Evolutionary conservation across 2,888 invertebrate genomes (phyloP).

Genomic region (Sphaerophoria taeniata): DNA sequence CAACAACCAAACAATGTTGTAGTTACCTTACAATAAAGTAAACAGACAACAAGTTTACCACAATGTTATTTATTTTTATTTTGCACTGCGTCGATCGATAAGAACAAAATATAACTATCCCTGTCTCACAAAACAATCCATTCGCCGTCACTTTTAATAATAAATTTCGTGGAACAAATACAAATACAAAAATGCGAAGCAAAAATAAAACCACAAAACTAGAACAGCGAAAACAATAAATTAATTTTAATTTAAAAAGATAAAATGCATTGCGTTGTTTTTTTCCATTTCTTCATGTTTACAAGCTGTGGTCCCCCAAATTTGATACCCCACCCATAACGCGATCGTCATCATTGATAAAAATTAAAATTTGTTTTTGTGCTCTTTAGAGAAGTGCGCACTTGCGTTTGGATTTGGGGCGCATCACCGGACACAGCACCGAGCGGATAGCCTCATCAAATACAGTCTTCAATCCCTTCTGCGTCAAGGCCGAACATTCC

Average conservation of each 20-base stretch:
- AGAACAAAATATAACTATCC: neutral
- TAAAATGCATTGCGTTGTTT: constrained; percentile 58
- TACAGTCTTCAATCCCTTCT: constrained; percentile 81
- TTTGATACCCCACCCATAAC: constrained; percentile 33
- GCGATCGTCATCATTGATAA: constrained; percentile 3
- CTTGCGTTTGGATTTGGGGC: constrained; percentile 77
- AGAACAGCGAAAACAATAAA: constrained; percentile 27
- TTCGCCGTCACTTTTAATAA: constrained; percentile 33
- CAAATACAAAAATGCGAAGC: constrained; percentile 4
- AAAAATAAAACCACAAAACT: neutral
- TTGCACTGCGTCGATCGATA: neutral
- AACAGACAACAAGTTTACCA: neutral
- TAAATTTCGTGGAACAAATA: constrained; percentile 16
- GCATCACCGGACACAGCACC: constrained; percentile 81
- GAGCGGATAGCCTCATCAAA: constrained; percentile 82
- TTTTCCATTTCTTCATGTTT: neutral
- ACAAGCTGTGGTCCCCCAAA: neutral
- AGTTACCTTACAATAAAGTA: constrained; percentile 11
- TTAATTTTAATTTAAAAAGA: constrained; percentile 32
- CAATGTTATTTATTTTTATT: neutral
- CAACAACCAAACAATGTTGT: constrained; percentile 25
- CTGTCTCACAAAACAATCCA: neutral
- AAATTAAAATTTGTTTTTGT: no score
- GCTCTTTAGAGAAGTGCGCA: constrained; percentile 74
- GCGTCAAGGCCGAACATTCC: constrained; percentile 81